Conservation (phyloP, 2,888 invertebrate species). For the Augiades crinisus region DNA sequence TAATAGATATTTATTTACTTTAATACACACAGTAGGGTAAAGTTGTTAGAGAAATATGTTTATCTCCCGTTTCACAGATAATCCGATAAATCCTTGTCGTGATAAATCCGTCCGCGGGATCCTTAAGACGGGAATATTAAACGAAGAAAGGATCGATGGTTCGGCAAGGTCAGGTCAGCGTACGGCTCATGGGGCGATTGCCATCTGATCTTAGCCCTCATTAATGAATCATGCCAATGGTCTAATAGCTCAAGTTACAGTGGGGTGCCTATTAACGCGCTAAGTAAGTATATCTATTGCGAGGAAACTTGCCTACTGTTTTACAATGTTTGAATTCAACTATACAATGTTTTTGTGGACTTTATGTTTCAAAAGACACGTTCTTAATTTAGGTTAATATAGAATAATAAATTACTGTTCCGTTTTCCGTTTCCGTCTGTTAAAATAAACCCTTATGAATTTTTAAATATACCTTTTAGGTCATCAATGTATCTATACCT, state of each 20-base stretch:
- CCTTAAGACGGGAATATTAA: conserved; percentile 17
- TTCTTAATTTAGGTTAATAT: no score
- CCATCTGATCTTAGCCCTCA: conserved; percentile 20
- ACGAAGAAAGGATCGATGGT: conserved; percentile 16
- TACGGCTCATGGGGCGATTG: conserved; percentile 6
- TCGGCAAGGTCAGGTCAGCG: conserved; percentile 17
- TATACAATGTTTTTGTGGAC: no score
- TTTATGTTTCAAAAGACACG: no score
- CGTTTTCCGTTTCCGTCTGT: no score
- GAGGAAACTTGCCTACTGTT: no score
- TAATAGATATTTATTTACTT: no score
- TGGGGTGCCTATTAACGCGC: background rate
- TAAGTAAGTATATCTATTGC: background rate
- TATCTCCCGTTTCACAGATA: no score
- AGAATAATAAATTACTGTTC: no score
- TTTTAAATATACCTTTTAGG: no score
- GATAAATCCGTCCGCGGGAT: conserved; percentile 8
- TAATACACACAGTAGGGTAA: conserved; percentile 4
- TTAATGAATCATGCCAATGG: conserved; percentile 17
- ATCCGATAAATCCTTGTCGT: conserved; percentile 15
- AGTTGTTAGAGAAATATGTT: no score
- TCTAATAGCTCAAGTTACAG: conserved; percentile 12
- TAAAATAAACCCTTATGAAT: no score
- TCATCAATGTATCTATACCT: background rate
- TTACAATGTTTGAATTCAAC: no score